Evolutionary conservation across 1,140 invertebrate species (phyloP).

Genomic region (Galleria mellonella): DNA sequence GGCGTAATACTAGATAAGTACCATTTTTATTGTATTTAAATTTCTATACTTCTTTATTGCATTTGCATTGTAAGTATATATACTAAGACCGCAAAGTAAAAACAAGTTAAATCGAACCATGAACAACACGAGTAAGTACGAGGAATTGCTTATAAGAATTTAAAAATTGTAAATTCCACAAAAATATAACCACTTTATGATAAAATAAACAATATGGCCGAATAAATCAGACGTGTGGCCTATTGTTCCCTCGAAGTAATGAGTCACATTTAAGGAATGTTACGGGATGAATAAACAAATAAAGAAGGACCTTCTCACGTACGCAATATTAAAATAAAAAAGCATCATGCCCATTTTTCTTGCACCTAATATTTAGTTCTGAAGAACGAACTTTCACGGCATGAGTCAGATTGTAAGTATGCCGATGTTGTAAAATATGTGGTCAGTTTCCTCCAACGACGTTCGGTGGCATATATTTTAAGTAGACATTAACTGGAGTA

Average conservation of each 20-base stretch:
- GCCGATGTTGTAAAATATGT: conserved; percentile 36
- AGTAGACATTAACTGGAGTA: neutral
- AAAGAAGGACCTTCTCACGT: conserved; percentile 9
- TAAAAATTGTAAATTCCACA: no score
- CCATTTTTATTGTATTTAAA: no score
- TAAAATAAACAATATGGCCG: no score
- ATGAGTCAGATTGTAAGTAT: conserved; percentile 46
- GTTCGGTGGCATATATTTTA: neutral
- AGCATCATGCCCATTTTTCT: neutral
- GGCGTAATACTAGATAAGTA: no score
- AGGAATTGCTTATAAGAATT: no score
- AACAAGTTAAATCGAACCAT: no score
- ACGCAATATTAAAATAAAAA: conserved; percentile 2
- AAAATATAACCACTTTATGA: no score
- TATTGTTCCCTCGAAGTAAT: neutral
- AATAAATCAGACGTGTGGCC: no score
- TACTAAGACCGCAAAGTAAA: no score
- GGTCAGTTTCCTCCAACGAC: conserved; percentile 21
- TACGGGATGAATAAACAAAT: conserved; percentile 17
- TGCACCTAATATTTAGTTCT: conserved; percentile 7
- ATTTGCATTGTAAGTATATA: no score
- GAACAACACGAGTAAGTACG: no score
- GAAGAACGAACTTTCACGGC: conserved; percentile 35
- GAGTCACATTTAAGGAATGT: conserved; percentile 17
- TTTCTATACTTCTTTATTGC: no score